Evolutionary conservation across 1,140 invertebrate species (phyloP).

Genomic region (Brachystomella parvula): DNA sequence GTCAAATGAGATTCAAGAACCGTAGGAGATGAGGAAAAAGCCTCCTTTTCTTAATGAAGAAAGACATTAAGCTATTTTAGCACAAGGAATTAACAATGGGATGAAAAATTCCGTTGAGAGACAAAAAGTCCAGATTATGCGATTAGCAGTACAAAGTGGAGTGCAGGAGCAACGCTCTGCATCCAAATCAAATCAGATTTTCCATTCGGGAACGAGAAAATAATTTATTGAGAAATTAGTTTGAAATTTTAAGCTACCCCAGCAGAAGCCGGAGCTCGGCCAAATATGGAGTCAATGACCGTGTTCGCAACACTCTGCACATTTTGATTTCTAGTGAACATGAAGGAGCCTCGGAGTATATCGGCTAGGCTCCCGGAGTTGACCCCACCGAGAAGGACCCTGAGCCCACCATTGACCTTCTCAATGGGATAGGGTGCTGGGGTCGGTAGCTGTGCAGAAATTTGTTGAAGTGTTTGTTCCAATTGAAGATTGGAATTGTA

Average conservation of each 20-base stretch:
- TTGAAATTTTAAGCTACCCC: neutral
- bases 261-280: neutral
- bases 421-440: neutral
- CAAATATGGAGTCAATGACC: conserved; percentile 27
- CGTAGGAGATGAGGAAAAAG: neutral
- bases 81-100: neutral
- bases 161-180: neutral
- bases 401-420: conserved; percentile 22
- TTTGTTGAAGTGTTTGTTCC: conserved; percentile 7
- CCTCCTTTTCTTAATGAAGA: neutral
- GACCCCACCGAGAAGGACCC: conserved; percentile 28
- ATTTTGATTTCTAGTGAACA: conserved; percentile 27
- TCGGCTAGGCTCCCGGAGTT: conserved; percentile 12
- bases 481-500: neutral
- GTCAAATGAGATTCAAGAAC: neutral
- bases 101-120: neutral
- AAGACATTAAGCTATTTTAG: neutral
- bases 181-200: neutral
- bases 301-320: conserved; percentile 27
- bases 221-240: neutral
- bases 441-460: neutral
- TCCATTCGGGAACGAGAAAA: neutral
- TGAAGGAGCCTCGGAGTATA: conserved; percentile 30
- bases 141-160: neutral
- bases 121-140: neutral